Evolutionary conservation across 2,797 vertebrate species (phyloP).

Genomic region (Myripristis jacobus): DNA sequence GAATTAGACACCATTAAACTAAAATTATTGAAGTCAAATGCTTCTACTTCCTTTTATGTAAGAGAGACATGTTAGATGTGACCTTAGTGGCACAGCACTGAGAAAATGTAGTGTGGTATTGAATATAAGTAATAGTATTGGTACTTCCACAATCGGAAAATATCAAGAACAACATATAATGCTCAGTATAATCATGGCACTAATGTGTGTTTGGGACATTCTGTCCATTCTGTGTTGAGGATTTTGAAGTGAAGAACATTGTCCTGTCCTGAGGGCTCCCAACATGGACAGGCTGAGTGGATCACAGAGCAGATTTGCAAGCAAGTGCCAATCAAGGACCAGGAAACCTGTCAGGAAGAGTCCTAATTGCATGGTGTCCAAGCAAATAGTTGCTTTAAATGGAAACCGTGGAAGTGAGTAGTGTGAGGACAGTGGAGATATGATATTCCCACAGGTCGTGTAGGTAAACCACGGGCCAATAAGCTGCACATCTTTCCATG

Average conservation of each 20-base stretch:
- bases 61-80: background rate
- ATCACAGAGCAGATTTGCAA: constrained; percentile 59
- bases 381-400: constrained; percentile 60
- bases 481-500: constrained; percentile 18
- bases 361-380: constrained; percentile 51
- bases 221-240: constrained; percentile 31
- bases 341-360: constrained; percentile 45
- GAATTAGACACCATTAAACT: background rate
- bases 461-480: background rate
- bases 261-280: constrained; percentile 56
- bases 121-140: too few species aligned
- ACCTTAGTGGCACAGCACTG: too few species aligned
- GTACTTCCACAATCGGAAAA: constrained; percentile 17
- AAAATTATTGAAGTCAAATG: background rate
- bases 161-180: background rate
- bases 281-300: constrained; percentile 41
- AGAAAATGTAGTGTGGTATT: too few species aligned
- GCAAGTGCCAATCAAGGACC: constrained; percentile 59
- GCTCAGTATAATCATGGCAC: constrained; percentile 14
- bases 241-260: constrained; percentile 6
- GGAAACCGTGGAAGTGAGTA: constrained; percentile 45
- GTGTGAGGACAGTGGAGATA: constrained; percentile 8
- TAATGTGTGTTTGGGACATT: background rate
- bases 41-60: background rate
- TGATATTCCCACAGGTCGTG: constrained; percentile 16